Evolutionary conservation across 2,888 invertebrate genomes (phyloP), one percentile per base, ranked within the genome.

Genomic region (Tipula helvola): DNA sequence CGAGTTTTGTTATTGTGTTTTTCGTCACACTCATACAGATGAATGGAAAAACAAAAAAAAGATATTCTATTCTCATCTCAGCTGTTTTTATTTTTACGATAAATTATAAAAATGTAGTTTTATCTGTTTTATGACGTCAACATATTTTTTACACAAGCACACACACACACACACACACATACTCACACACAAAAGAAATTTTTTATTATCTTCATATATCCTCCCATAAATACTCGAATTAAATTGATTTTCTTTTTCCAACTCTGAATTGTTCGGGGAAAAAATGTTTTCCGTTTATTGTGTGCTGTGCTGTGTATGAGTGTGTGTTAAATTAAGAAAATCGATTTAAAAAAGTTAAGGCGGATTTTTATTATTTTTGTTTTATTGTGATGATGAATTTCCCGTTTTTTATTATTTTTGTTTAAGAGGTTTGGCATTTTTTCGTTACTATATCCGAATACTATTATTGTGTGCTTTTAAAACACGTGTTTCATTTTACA

Each of bases 271-370:
- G 10, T 57, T 57, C 16, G 52, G 52, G 52, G 47, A 52, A 57
- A 71, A 71, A 28, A 12, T 18, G 3, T 71, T 71, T 71, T 71
- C 10, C 71, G 71, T 28, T 71, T 71, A 28, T 71, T 71, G 71
- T 18, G 52, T 57, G 16, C 16, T 57, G 16, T 57, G 52, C 10
- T 71, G 13, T 28, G 28, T 71, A 28, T 71, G 71, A n/a, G 71
- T 71, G 71, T 71, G 71, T 71, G 71, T 71, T 71, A 71, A 71
- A 71, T 71, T 71, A 71, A 71, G 71, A 71, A 71, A 71, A 71
- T 71, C 71, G 71, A 71, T 71, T 71, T 28, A 71, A 71, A 18
- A 71, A 71, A 71, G 71, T 71, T 71, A 71, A 71, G 71, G 71
- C 71, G 28, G 71, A 10, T 71, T 71, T 71, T 57, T 12, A 47